phyloP scores from a whole-genome alignment of 2,797 vertebrate species.

The Rhinogobio ventralis region DNA sequence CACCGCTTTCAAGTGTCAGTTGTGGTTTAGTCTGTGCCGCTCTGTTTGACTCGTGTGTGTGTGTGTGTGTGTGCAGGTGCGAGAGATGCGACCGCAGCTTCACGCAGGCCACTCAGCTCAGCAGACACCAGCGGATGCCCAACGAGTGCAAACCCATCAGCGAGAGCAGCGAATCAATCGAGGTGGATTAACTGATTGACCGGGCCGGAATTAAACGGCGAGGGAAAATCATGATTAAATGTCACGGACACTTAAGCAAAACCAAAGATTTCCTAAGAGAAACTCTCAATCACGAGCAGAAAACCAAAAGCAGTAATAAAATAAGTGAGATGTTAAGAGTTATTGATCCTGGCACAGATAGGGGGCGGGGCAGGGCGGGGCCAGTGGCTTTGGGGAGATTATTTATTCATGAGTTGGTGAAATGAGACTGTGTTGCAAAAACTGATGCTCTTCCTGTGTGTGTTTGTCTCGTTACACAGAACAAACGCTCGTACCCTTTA shows the following conservation, averaged over 20 bases:
- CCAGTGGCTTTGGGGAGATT: slow-evolving; percentile 68
- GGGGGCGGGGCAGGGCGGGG: slow-evolving; percentile 73
- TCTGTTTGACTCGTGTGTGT: slow-evolving; percentile 37
- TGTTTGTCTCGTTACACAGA: neutral
- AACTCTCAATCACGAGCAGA: slow-evolving; percentile 92
- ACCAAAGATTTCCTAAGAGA: slow-evolving; percentile 95
- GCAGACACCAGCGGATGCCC: slow-evolving; percentile 98
- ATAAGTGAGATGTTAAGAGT: slow-evolving; percentile 92
- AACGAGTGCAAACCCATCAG: slow-evolving; percentile 98
- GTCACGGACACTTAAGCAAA: slow-evolving; percentile 95
- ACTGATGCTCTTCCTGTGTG: neutral
- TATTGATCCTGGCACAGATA: slow-evolving; percentile 85
- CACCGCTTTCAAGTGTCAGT: slow-evolving; percentile 85
- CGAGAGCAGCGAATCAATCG: slow-evolving; percentile 98
- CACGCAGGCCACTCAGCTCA: slow-evolving; percentile 99
- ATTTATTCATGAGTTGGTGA: slow-evolving; percentile 92
- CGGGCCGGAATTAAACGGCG: slow-evolving; percentile 87
- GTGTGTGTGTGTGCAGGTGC: slow-evolving; percentile 81
- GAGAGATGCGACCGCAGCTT: slow-evolving; percentile 98
- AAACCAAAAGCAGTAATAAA: slow-evolving; percentile 95
- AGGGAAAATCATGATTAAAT: slow-evolving; percentile 93
- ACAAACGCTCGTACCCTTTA: neutral
- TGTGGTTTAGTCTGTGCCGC: neutral
- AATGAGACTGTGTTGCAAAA: slow-evolving; percentile 59
- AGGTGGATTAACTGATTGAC: slow-evolving; percentile 91